These are phyloP conservation scores for Salvelinus sp. DNA, from an alignment of 2,113 vertebrate species.

Conservation along the genomic window DNA sequence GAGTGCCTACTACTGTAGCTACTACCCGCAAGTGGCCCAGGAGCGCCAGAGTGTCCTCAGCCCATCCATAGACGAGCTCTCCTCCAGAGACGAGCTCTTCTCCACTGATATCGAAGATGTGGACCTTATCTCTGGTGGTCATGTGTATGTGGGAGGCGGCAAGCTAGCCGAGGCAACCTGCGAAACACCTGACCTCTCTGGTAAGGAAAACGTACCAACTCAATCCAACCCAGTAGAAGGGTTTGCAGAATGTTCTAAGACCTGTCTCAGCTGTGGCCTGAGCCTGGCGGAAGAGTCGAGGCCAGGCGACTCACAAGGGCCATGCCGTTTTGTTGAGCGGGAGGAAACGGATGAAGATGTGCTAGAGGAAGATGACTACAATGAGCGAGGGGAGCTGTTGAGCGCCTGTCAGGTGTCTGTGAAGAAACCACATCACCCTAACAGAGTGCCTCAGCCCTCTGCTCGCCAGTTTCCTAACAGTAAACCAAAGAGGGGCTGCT, in stretches of 20 bases:
- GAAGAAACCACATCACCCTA: neutral
- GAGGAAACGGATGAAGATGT: neutral
- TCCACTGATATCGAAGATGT: conserved; percentile 52
- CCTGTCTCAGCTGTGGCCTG: conserved; percentile 46
- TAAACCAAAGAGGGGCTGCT: conserved; percentile 14
- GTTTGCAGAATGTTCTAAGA: conserved; percentile 17
- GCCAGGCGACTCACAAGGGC: too few relatives aligned
- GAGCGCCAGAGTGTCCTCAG: conserved; percentile 59
- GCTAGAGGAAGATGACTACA: conserved; percentile 19
- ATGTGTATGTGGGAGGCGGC: conserved; percentile 25
- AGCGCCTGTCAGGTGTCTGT: neutral
- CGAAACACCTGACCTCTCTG: neutral
- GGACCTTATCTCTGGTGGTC: conserved; percentile 29
- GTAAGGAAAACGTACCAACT: conserved; percentile 2
- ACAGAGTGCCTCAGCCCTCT: conserved; percentile 4
- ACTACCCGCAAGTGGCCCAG: conserved; percentile 45
- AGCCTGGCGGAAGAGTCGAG: conserved; percentile 27
- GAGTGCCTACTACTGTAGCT: conserved; percentile 33
- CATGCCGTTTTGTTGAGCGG: too few relatives aligned
- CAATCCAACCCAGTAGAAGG: neutral
- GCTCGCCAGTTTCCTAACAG: conserved; percentile 18
- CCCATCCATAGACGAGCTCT: conserved; percentile 57
- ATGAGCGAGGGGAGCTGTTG: neutral
- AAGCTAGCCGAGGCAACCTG: conserved; percentile 24
- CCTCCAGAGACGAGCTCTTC: conserved; percentile 60